Base-by-base conservation (phyloP, 2,888 invertebrate species). In the Euplagia quadripunctaria region DNA sequence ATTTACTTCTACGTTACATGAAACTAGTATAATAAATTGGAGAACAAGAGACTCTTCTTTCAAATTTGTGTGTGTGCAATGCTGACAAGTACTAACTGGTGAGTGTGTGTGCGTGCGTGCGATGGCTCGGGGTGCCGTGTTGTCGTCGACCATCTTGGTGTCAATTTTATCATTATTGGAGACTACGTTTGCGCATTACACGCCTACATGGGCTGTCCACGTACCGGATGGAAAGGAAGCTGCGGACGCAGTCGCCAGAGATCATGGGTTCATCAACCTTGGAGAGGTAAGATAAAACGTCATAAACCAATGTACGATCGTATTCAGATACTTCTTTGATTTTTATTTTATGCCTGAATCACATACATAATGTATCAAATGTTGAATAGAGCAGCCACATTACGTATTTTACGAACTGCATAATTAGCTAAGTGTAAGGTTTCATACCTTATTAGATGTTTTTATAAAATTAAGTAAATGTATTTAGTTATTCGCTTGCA, bases 181-280 rank as follows among this genome's bases (percentile, higher is more conserved):
- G 79, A 85, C 86, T 74, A 90, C 90, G 74, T 83, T 85, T 64
- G 92, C 93, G 71, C 97, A 97, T 89, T 98, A 97, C 92, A 97
- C 98, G 80, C 97, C 98, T 92, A 98, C 98, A 93, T 98, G 98
- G 98, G 98, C 98, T 78, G 97, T 98, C 75, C 97, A 98, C 89
- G 97, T 98, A 88, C 97, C 97, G 42, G 97, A 97, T 77, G 97
- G 97, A 72, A 96, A 96, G 82, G 94, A 96, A 63, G 96, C 97
- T 73, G 98, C 98, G 64, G 97, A 97, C 87, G 95, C 96, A 63
- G 97, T 99, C 65, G 98, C 99, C 74, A 92, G 90, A 81, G 98
- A 98, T 90, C 97, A 98, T 93, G 98, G 98, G 85, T 98, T 98
- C 96, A 94, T 96, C 93, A 98, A 98, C 95, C 96, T 97, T 93